Base-by-base conservation (phyloP, 1,140 invertebrate genomes). In the Samia ricini region DNA sequence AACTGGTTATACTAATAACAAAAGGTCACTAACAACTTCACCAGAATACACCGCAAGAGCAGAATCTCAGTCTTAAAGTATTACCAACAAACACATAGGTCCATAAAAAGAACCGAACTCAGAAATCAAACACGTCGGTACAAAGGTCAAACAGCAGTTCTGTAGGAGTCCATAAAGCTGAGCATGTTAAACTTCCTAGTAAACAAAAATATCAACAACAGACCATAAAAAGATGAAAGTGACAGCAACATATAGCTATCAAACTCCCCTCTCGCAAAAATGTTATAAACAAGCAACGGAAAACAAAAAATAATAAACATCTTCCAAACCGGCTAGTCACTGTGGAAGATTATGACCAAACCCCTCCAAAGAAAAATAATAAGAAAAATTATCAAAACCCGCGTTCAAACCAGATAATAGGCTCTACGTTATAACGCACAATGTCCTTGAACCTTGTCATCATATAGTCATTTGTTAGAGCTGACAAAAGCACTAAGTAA, bases 1-100 rank as follows among this genome's bases (percentile, higher is more conserved):
- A 56, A 26, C 21, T 56, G 22, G 24, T 56, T 26, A 29, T 56
- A 56, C 8, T 18, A 12, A 56, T 19, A 56, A 24, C 7, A 56
- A 56, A 24, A 26, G 50, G 19, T 10, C 10, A 19, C 50, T 51
- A 19, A 15, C 18, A 6, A 51, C 19, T 7, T 51, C 50, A 51
- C 50, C 50, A 15, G 50, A 51, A 19, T 36, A n/a, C n/a, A n/a
- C n/a, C n/a, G n/a, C n/a, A n/a, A n/a, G n/a, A n/a, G n/a, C n/a
- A n/a, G n/a, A n/a, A n/a, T n/a, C n/a, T n/a, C n/a, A n/a, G n/a
- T n/a, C n/a, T n/a, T n/a, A n/a, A n/a, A n/a, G n/a, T n/a, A n/a
- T n/a, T n/a, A n/a, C n/a, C n/a, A n/a, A n/a, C n/a, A n/a, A n/a
- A n/a, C n/a, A n/a, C n/a, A n/a, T n/a, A n/a, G n/a, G n/a, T n/a